Percentiles rank a stretch among this genome's conserved stretches.
These are phyloP conservation scores for Crossocerus cetratus DNA, from an alignment of 2,888 invertebrate genomes.

Conservation along the genomic window DNA sequence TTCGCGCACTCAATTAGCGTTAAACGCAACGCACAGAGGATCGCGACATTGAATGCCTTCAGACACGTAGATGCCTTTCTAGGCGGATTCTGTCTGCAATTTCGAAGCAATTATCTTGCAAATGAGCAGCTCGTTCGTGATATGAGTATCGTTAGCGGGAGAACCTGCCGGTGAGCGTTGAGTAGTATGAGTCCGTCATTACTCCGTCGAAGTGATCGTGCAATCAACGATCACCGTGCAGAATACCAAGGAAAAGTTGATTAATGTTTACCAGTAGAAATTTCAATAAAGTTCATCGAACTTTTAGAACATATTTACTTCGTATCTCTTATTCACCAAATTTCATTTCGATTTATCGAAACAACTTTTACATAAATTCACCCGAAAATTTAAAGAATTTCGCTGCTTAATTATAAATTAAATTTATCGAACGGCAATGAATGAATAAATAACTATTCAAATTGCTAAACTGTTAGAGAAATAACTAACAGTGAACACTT, in stretches of 20 bases:
- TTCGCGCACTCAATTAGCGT: background rate
- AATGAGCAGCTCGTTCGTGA: background rate
- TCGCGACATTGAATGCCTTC: background rate
- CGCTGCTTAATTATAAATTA: no score
- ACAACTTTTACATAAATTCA: no score
- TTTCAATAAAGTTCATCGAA: no score
- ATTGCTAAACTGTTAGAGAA: no score
- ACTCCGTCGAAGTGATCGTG: background rate
- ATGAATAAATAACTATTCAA: no score
- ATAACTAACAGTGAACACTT: no score
- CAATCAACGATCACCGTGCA: background rate
- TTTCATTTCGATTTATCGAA: no score
- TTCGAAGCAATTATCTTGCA: conserved; percentile 1
- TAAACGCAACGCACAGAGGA: background rate
- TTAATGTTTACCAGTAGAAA: no score
- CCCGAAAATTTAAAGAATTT: no score
- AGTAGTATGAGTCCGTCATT: background rate
- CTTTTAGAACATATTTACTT: no score
- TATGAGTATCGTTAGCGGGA: background rate
- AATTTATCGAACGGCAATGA: no score
- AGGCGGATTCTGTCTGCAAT: background rate
- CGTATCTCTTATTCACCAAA: no score
- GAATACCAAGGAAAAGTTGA: background rate
- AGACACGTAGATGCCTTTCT: background rate
- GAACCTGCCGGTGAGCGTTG: background rate